Conservation (phyloP, 2,888 invertebrate species). For the Entomobrya proxima region DNA sequence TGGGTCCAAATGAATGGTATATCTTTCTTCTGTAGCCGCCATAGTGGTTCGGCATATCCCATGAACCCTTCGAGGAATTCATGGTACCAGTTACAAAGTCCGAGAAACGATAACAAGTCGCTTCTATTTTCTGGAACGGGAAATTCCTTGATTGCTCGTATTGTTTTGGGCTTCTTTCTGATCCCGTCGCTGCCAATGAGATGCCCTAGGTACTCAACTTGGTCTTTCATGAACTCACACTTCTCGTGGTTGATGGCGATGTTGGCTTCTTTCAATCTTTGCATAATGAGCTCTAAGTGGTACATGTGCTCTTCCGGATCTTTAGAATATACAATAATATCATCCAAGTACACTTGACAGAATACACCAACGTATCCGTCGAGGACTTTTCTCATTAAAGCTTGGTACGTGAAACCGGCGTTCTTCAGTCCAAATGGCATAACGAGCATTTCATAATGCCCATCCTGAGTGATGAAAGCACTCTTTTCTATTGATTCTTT, state of each 20-base stretch:
- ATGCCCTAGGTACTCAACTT: constrained; percentile 69
- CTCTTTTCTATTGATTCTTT: constrained; percentile 15
- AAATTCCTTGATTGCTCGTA: constrained; percentile 71
- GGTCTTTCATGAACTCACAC: constrained; percentile 50
- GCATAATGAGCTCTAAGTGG: constrained; percentile 67
- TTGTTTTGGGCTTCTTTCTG: too few relatives aligned
- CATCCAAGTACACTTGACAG: background rate
- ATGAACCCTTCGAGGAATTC: constrained; percentile 54
- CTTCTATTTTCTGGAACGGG: constrained; percentile 60
- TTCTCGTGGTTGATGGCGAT: constrained; percentile 72
- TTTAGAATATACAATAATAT: too few relatives aligned
- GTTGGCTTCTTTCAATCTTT: constrained; percentile 59
- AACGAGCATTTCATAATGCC: constrained; percentile 24
- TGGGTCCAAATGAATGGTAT: constrained; percentile 26
- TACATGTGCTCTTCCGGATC: constrained; percentile 53
- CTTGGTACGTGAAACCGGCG: constrained; percentile 35
- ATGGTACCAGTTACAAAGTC: constrained; percentile 74
- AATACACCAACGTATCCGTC: constrained; percentile 38
- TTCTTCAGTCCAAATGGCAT: constrained; percentile 57
- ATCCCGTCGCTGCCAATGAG: constrained; percentile 64
- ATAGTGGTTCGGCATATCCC: background rate
- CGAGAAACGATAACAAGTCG: constrained; percentile 72
- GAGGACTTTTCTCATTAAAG: constrained; percentile 45
- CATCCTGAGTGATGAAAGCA: too few relatives aligned
- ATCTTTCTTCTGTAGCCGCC: background rate